Base-by-base conservation (phyloP, 2,797 vertebrate genomes). In the Trichosurus vulpecula region DNA sequence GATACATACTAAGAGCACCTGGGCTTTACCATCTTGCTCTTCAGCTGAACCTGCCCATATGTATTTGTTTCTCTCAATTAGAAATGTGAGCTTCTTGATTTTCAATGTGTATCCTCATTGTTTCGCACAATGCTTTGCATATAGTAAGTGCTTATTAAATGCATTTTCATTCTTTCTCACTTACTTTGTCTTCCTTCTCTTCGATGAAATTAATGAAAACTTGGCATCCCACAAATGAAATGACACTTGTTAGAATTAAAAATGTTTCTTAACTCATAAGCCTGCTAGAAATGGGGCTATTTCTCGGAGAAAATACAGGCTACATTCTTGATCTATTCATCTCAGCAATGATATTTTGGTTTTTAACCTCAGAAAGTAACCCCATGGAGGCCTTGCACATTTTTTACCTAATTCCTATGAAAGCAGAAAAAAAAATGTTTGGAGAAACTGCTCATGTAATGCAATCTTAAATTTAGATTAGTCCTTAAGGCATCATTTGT, bases 401-500 rank as follows among this genome's bases (percentile, higher is more conserved):
- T 91, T 93, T 41, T 89, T 16, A 87, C 1, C 4, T 0, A 91
- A 91, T 95, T 91, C 6, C 61, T 0, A 16, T n/a, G 52, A 22
- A 56, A 11, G 27, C 16, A 93, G 93, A 54, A 87, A n/a, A 74
- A 74, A 61, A 30, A 35, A 91, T 35, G 30, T 29, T 55, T 90
- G 1, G 52, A 0, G 0, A 94, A 35, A 47, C 47, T 57, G 54
- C 47, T 93, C 89, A 10, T 53, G 41, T 31, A 56, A 61, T 57
- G 97, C 66, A 57, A 74, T 54, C 94, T 96, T 91, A 6, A 12
- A 52, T 51, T 94, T 92, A 66, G 19, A 96, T 92, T 47, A 53
- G 55, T 93, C 94, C 91, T 47, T 95, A 98, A 97, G 91, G 51
- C 56, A 93, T 92, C 54, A 53, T 13, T 94, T 90, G 61, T 58